Evolutionary conservation across 2,888 invertebrate genomes (phyloP).

Genomic region (Selenia dentaria): DNA sequence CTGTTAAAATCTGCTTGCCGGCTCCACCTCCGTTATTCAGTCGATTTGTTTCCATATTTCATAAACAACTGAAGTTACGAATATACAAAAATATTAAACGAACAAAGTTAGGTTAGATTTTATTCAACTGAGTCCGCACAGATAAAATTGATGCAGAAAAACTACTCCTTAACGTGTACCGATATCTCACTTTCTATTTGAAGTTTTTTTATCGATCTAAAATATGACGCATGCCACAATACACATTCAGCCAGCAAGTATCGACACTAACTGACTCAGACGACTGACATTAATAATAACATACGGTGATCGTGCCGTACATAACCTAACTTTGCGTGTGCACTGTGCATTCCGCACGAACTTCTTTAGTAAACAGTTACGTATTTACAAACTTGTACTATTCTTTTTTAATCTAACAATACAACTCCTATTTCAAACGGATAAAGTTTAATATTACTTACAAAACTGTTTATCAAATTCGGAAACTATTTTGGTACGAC

Average conservation of each 20-base stretch:
- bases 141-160: slow-evolving; percentile 16
- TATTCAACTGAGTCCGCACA: slow-evolving; percentile 4
- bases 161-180: slow-evolving; percentile 11
- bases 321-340: slow-evolving; percentile 22
- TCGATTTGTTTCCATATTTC: slow-evolving; percentile 50
- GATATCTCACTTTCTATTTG: slow-evolving; percentile 17
- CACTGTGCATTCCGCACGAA: slow-evolving; percentile 27
- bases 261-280: slow-evolving; percentile 8
- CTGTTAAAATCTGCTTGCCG: slow-evolving; percentile 57
- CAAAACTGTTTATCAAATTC: slow-evolving; percentile 7
- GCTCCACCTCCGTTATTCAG: slow-evolving; percentile 38
- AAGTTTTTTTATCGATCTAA: neutral
- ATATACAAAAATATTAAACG: slow-evolving; percentile 30
- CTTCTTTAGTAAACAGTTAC: slow-evolving; percentile 41
- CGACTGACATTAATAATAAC: no score
- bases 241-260: slow-evolving; percentile 1
- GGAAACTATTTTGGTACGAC: slow-evolving; percentile 15
- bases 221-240: neutral
- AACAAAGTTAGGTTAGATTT: slow-evolving; percentile 22
- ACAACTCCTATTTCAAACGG: slow-evolving; percentile 12
- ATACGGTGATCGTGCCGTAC: slow-evolving; percentile 13
- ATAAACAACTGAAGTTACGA: slow-evolving; percentile 20
- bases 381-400: slow-evolving; percentile 24
- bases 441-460: slow-evolving; percentile 20
- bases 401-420: slow-evolving; percentile 1